A percentile compares a stretch with the other conserved stretches of the same genome.
Conservation (phyloP, 2,797 vertebrate species). For the Labroides dimidiatus region DNA sequence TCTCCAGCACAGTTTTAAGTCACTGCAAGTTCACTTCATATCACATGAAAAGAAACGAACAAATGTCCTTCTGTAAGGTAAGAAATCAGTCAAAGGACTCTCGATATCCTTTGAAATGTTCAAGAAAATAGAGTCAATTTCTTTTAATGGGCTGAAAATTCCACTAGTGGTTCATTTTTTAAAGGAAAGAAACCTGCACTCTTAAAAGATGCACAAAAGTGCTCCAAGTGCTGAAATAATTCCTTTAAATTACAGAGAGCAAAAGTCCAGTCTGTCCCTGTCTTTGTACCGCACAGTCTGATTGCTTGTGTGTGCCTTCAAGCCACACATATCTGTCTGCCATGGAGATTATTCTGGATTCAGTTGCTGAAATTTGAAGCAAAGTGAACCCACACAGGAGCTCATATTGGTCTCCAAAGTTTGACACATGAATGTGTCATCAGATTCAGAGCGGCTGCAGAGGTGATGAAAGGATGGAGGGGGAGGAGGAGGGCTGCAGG, state of each 20-base stretch:
- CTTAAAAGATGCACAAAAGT: not conserved
- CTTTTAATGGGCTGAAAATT: not conserved
- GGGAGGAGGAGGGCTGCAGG: not conserved
- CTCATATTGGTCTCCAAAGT: not conserved
- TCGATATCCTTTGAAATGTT: not conserved
- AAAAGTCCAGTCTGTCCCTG: not conserved
- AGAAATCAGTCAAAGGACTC: not conserved
- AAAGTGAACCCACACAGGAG: not conserved
- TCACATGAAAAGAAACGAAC: not conserved
- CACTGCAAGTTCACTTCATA: not conserved
- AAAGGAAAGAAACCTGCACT: not conserved
- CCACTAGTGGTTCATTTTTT: not conserved
- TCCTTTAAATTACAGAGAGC: not conserved
- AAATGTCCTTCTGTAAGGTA: slow-evolving; percentile 1
- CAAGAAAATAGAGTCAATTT: not conserved
- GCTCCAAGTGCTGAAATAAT: not conserved
- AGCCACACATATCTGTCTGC: not conserved
- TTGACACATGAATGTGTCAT: not conserved
- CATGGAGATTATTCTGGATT: not conserved
- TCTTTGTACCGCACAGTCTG: not conserved
- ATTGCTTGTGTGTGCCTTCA: not conserved
- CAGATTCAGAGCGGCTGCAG: not conserved
- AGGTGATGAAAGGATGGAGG: not conserved
- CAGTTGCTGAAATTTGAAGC: not conserved
- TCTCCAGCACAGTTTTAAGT: not conserved